Conservation (phyloP, 2,888 invertebrate genomes). For the Meta bourneti region DNA sequence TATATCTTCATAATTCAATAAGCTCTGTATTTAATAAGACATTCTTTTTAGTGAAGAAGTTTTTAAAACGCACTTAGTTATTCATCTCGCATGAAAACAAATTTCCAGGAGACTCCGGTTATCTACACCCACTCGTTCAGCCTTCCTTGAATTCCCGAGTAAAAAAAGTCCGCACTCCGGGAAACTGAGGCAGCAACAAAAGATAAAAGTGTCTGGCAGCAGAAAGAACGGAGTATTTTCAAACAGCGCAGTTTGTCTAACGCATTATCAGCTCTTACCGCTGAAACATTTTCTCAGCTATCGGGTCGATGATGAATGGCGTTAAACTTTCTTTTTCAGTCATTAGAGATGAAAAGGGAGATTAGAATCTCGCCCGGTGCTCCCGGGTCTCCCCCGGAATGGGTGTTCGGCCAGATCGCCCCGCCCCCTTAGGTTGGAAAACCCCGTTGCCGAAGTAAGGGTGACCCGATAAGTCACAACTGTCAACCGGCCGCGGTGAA, state of each 20-base stretch:
- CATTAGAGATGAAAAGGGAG: slow-evolving; percentile 67
- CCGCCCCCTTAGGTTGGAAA: neutral
- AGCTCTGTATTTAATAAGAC: neutral
- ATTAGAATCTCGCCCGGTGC: slow-evolving; percentile 54
- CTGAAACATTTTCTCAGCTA: slow-evolving; percentile 46
- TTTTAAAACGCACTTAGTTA: neutral
- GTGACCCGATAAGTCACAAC: slow-evolving; percentile 60
- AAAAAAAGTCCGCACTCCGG: neutral
- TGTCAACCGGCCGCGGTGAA: slow-evolving; percentile 43
- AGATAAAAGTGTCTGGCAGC: neutral
- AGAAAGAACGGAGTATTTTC: slow-evolving; percentile 23
- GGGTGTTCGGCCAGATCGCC: neutral
- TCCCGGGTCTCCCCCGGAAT: slow-evolving; percentile 34
- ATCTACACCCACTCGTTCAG: neutral
- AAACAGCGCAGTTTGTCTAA: slow-evolving; percentile 61
- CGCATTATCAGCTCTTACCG: slow-evolving; percentile 63
- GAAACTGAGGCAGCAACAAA: neutral
- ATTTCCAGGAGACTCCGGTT: neutral
- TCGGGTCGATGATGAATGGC: slow-evolving; percentile 52
- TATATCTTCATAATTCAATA: neutral
- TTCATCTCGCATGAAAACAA: neutral
- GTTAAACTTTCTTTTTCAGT: slow-evolving; percentile 69
- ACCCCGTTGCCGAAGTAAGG: slow-evolving; percentile 31
- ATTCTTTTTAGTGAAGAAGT: neutral
- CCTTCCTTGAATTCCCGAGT: neutral